Percentiles rank a stretch among this genome's conserved stretches.
phyloP scores from a whole-genome alignment of 2,888 invertebrate species.

The Linnaemya vulpina region DNA sequence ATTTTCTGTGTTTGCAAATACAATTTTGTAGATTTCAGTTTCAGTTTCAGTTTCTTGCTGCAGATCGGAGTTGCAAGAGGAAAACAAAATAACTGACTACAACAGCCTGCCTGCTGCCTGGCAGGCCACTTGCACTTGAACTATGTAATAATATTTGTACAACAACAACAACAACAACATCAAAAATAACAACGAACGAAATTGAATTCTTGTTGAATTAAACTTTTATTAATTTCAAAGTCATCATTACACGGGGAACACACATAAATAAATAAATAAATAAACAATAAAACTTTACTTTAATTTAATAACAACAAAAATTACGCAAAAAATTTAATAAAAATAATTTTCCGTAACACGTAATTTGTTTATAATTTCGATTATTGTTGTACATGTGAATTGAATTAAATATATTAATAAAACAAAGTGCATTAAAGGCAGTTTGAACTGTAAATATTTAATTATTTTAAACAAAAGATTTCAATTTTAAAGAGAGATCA shows the following conservation, averaged over 20 bases:
- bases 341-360: conserved; percentile 55
- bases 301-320: conserved; percentile 5
- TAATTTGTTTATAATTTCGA: conserved; percentile 11
- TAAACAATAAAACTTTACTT: conserved; percentile 32
- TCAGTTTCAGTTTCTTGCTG: conserved; percentile 40
- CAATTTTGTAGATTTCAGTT: conserved; percentile 55
- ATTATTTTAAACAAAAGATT: too few relatives aligned
- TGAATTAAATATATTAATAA: background rate
- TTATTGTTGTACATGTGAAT: background rate
- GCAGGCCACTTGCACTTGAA: conserved; percentile 55
- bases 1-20: conserved; percentile 52
- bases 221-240: conserved; percentile 67
- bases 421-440: too few relatives aligned
- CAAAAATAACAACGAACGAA: conserved; percentile 13
- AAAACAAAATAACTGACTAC: conserved; percentile 9
- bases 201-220: conserved; percentile 48
- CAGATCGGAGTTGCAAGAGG: conserved; percentile 31
- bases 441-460: too few relatives aligned
- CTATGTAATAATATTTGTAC: conserved; percentile 56
- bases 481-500: too few relatives aligned
- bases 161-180: conserved; percentile 19
- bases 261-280: conserved; percentile 27
- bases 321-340: background rate
- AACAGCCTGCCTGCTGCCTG: conserved; percentile 8
- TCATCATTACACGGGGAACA: conserved; percentile 53